Percentiles rank a stretch among this genome's conserved stretches.
phyloP scores from a whole-genome alignment of 2,888 invertebrate genomes.

The Tanypteryx hageni region DNA sequence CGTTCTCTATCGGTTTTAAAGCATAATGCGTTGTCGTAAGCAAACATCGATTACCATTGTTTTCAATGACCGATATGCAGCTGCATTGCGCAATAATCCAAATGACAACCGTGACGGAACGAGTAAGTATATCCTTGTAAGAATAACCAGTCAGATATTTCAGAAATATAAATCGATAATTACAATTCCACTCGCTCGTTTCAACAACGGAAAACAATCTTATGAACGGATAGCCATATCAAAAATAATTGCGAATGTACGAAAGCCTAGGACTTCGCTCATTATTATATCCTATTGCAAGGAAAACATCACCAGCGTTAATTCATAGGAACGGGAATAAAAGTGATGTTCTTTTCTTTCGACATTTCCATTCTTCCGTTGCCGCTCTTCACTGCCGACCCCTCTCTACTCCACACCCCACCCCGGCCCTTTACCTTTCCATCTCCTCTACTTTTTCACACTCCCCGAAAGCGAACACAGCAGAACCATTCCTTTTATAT shows the following conservation, averaged over 20 bases:
- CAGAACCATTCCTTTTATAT: slow-evolving; percentile 40
- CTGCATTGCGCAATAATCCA: too few relatives aligned
- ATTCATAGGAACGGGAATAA: background rate
- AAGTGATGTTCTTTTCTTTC: background rate
- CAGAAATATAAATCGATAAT: too few relatives aligned
- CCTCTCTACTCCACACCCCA: background rate
- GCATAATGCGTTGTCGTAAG: too few relatives aligned
- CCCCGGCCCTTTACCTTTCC: background rate
- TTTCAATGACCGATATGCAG: too few relatives aligned
- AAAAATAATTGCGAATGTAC: background rate
- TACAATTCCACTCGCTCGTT: too few relatives aligned
- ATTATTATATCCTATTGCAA: background rate
- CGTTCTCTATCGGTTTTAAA: too few relatives aligned
- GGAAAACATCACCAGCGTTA: background rate
- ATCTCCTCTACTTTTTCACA: background rate
- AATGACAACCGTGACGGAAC: too few relatives aligned
- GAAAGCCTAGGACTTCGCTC: background rate
- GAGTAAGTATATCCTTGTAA: too few relatives aligned
- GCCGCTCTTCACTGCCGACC: background rate
- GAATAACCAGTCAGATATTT: too few relatives aligned
- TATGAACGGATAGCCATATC: too few relatives aligned
- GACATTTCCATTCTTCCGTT: slow-evolving; percentile 21
- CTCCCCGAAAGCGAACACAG: slow-evolving; percentile 33
- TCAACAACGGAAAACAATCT: too few relatives aligned
- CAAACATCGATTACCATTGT: too few relatives aligned